A percentile compares a stretch with the other conserved stretches of the same genome.
Evolutionary conservation across 2,888 invertebrate species (phyloP).

Genomic region (Melangyna quadrimaculata): DNA sequence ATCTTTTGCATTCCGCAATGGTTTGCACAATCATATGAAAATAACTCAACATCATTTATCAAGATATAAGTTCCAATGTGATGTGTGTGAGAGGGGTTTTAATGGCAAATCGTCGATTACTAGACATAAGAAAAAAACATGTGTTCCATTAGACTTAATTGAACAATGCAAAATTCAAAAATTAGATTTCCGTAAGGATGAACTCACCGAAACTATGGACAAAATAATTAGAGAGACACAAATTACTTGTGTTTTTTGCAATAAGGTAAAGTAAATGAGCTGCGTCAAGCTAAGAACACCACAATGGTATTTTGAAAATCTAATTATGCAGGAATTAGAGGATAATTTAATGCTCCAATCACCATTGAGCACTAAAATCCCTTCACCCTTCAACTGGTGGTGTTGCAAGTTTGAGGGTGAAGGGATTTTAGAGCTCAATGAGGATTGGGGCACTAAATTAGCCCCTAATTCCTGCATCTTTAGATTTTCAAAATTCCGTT

Average conservation of each 20-base stretch:
- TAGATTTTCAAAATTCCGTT: no score
- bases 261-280: background rate
- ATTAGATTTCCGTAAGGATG: background rate
- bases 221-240: background rate
- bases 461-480: no score
- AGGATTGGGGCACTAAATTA: no score
- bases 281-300: accelerated
- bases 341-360: no score
- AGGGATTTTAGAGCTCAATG: no score
- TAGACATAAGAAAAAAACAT: no score
- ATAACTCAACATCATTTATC: background rate
- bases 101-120: no score
- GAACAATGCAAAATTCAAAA: background rate
- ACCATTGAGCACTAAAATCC: no score
- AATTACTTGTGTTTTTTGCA: background rate
- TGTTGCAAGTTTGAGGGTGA: no score
- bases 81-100: background rate
- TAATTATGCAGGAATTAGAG: no score
- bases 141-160: background rate
- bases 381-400: no score
- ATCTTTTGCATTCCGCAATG: background rate
- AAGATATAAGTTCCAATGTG: background rate
- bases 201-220: background rate
- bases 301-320: no score
- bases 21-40: background rate